A percentile compares a stretch with the other conserved stretches of the same genome.
Evolutionary conservation across 2,113 vertebrate genomes (phyloP).

Genomic region (Setophaga coronata): DNA sequence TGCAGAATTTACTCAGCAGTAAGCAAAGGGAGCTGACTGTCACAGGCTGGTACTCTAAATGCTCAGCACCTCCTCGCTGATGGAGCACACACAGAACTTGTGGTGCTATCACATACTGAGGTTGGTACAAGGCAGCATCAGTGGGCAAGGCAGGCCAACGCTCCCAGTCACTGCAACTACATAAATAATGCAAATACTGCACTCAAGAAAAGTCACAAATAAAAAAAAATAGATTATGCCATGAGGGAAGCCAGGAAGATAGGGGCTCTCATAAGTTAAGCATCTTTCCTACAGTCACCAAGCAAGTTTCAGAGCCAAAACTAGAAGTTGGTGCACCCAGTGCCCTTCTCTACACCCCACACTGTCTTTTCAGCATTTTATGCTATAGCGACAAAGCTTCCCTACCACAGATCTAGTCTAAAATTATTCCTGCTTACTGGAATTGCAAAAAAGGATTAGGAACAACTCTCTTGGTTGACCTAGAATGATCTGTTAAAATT

Average conservation of each 20-base stretch:
- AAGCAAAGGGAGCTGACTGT: not conserved
- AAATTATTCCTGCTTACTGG: not conserved
- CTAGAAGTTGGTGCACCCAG: not conserved
- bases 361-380: not conserved
- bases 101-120: not conserved
- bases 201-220: not conserved
- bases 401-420: not conserved
- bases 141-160: not conserved
- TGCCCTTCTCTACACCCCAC: not conserved
- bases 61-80: fast-evolving
- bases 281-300: not conserved
- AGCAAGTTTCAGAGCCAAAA: not conserved
- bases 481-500: not conserved
- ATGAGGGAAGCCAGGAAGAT: not conserved
- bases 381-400: not conserved
- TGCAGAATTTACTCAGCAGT: not conserved
- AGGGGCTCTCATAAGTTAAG: not conserved
- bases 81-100: not conserved
- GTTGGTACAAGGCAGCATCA: not conserved
- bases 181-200: not conserved
- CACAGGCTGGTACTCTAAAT: not conserved
- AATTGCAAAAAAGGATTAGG: not conserved
- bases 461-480: not conserved
- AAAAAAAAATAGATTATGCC: not conserved
- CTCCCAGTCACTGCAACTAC: not conserved